Percentiles rank a stretch among this genome's conserved stretches.
Evolutionary conservation across 1,140 invertebrate genomes (phyloP).

Genomic region (Polyergus mexicanus): DNA sequence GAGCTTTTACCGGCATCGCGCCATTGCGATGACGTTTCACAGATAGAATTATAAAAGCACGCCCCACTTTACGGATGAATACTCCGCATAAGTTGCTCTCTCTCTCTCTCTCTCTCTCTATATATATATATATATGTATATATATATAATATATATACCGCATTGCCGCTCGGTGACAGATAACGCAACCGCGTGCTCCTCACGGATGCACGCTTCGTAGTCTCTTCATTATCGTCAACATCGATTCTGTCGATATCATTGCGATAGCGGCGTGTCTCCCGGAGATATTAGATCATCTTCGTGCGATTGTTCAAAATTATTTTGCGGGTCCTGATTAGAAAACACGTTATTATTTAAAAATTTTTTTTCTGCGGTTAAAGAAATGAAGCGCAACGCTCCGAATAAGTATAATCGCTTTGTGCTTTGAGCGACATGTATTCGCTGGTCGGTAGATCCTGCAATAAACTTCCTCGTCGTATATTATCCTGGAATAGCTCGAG

Average conservation of each 20-base stretch:
- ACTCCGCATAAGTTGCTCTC: constrained; percentile 3
- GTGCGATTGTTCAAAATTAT: not conserved
- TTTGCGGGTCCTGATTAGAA: not conserved
- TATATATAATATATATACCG: constrained; percentile 55
- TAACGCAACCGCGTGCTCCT: constrained; percentile 37
- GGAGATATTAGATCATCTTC: constrained; percentile 26
- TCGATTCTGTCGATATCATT: constrained; percentile 49
- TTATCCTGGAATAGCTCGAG: constrained; percentile 24
- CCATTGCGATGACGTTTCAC: constrained; percentile 57
- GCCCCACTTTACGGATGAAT: constrained; percentile 67
- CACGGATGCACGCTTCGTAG: constrained; percentile 4
- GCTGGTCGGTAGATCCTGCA: constrained; percentile 4
- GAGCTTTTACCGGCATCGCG: constrained; percentile 58
- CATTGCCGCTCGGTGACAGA: constrained; percentile 46
- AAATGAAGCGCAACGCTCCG: not conserved
- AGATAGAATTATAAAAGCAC: constrained; percentile 67
- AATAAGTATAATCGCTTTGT: constrained; percentile 30
- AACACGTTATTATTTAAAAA: not conserved
- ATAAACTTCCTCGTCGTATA: constrained; percentile 29
- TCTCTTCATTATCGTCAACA: constrained; percentile 46
- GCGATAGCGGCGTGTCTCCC: not conserved
- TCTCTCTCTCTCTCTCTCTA: no score
- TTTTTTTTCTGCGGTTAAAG: not conserved
- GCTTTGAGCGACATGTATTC: constrained; percentile 4
- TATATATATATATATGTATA: constrained; percentile 58